These are phyloP conservation scores for Isotomurus palustris DNA, from an alignment of 2,888 invertebrate species.

Conservation along the genomic window DNA sequence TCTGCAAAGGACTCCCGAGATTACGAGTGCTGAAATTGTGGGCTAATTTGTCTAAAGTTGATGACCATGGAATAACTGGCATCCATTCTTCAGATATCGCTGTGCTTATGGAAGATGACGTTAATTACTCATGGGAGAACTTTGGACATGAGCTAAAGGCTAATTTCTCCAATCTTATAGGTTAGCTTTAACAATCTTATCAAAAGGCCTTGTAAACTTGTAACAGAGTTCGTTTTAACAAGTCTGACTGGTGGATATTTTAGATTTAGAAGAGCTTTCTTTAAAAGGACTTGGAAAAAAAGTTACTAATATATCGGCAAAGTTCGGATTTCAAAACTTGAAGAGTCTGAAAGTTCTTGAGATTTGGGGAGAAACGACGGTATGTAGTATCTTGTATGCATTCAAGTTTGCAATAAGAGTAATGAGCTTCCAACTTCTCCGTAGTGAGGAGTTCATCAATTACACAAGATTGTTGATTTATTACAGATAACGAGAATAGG, in stretches of 20 bases:
- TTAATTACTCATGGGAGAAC: not conserved
- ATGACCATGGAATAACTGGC: constrained; percentile 36
- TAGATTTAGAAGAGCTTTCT: constrained; percentile 24
- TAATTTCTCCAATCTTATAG: not conserved
- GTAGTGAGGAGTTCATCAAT: too few species aligned
- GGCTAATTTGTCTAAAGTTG: constrained; percentile 29
- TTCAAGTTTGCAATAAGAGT: constrained; percentile 13
- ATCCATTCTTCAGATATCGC: not conserved
- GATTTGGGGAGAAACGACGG: constrained; percentile 19
- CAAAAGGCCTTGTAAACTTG: not conserved
- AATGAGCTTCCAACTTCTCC: constrained; percentile 6
- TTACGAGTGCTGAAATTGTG: constrained; percentile 22
- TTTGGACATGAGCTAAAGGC: not conserved
- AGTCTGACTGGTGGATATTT: too few species aligned
- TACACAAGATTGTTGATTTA: too few species aligned
- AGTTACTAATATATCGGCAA: constrained; percentile 28
- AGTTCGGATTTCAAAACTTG: constrained; percentile 27
- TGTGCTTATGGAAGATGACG: not conserved
- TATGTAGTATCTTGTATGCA: not conserved
- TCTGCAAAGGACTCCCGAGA: constrained; percentile 18
- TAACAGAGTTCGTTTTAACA: not conserved
- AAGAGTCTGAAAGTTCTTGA: constrained; percentile 17
- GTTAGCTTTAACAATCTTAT: not conserved
- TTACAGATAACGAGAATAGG: constrained; percentile 6
- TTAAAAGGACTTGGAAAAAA: constrained; percentile 21